A percentile compares a stretch with the other conserved stretches of the same genome.
Conservation (phyloP, 2,113 vertebrate genomes). For the Xiphophorus hellerii region DNA sequence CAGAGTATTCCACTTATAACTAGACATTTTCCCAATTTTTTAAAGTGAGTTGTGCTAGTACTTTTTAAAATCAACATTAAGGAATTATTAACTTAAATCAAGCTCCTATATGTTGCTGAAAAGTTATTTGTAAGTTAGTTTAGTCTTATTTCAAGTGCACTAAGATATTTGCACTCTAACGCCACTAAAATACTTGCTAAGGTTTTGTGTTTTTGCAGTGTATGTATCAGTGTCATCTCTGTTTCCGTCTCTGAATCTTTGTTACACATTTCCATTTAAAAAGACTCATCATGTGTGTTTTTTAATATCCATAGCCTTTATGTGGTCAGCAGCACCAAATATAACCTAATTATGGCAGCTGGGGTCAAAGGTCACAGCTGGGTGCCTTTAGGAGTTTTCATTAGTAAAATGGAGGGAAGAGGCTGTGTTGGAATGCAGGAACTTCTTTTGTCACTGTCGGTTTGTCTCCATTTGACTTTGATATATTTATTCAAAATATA, state of each 20-base stretch:
- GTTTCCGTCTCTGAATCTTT: constrained; percentile 1
- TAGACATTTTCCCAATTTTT: no score
- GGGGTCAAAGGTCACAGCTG: constrained; percentile 75
- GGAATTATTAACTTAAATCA: no score
- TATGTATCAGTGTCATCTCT: not conserved
- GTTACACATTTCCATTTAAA: constrained; percentile 1
- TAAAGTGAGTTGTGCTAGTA: no score
- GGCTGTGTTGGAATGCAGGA: constrained; percentile 15
- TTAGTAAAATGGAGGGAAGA: constrained; percentile 54
- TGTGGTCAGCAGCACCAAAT: constrained; percentile 50
- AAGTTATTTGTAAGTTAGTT: no score
- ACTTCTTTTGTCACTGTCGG: not conserved
- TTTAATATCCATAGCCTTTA: constrained; percentile 13
- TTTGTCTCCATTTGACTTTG: not conserved
- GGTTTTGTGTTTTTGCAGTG: no score
- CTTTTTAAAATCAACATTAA: no score
- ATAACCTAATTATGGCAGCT: constrained; percentile 69
- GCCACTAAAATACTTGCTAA: no score
- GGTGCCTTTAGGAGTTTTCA: constrained; percentile 64
- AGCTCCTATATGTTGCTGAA: no score
- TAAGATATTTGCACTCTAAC: no score
- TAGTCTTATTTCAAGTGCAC: no score
- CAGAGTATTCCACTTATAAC: no score
- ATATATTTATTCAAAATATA: not conserved
- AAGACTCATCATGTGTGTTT: constrained; percentile 5